Evolutionary conservation across 1,140 invertebrate genomes (phyloP).

Genomic region (Danaus plexippus): DNA sequence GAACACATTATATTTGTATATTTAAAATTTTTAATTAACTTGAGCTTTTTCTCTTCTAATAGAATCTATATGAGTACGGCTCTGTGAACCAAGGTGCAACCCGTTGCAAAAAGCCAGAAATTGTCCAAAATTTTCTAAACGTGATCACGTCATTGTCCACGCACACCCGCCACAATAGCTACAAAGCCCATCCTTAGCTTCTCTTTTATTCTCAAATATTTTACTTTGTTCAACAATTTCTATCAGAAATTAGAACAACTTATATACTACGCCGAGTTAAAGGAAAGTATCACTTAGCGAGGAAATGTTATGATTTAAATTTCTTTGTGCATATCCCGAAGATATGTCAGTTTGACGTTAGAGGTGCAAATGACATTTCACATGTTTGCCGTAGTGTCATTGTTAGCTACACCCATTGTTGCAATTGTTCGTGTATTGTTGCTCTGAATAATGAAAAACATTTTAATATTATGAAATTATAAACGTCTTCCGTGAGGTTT

Average conservation of each 20-base stretch:
- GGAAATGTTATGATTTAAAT: constrained; percentile 4
- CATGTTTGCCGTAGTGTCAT: constrained; percentile 67
- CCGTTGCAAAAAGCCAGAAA: constrained; percentile 66
- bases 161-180: constrained; percentile 64
- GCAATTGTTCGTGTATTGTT: constrained; percentile 58
- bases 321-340: not conserved
- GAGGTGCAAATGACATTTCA: constrained; percentile 45
- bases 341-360: constrained; percentile 20
- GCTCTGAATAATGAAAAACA: constrained; percentile 63
- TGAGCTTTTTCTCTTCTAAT: not conserved
- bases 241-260: constrained; percentile 1
- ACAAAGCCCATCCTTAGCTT: constrained; percentile 67
- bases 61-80: constrained; percentile 25
- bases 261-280: constrained; percentile 4
- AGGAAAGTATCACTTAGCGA: constrained; percentile 5
- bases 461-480: constrained; percentile 71
- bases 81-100: constrained; percentile 63
- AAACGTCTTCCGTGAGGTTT: constrained; percentile 58
- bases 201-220: constrained; percentile 57
- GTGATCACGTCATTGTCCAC: constrained; percentile 56
- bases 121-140: constrained; percentile 69
- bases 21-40: constrained; percentile 4
- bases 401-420: constrained; percentile 66
- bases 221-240: constrained; percentile 54
- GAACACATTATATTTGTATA: not conserved